phyloP scores from a whole-genome alignment of 2,888 invertebrate genomes.

The Campaea margaritaria region DNA sequence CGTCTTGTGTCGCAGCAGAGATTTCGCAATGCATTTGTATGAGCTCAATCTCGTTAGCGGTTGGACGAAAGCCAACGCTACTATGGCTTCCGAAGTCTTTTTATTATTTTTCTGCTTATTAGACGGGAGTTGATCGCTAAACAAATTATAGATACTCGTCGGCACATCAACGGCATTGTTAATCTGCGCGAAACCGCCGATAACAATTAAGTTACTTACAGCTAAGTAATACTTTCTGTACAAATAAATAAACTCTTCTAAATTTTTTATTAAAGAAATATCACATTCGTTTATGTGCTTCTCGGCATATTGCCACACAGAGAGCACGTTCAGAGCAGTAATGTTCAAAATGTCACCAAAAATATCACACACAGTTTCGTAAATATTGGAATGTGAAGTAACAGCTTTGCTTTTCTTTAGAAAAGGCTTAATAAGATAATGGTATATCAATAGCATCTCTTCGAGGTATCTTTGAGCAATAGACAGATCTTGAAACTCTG shows the following conservation, averaged over 20 bases:
- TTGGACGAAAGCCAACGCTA: constrained; percentile 86
- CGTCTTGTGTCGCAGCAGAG: constrained; percentile 78
- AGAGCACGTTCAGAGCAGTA: constrained; percentile 88
- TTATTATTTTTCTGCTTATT: constrained; percentile 83
- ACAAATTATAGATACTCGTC: constrained; percentile 82
- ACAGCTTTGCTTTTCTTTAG: constrained; percentile 86
- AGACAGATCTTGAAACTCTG: constrained; percentile 82
- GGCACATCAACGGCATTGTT: constrained; percentile 87
- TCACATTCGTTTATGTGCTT: constrained; percentile 88
- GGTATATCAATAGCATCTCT: constrained; percentile 87
- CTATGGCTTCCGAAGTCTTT: constrained; percentile 85
- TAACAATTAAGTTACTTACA: constrained; percentile 89
- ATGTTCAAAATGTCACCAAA: constrained; percentile 89
- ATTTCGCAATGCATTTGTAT: constrained; percentile 87
- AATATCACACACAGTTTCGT: constrained; percentile 87
- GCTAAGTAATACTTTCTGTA: constrained; percentile 89
- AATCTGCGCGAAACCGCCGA: constrained; percentile 89
- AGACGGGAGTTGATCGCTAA: constrained; percentile 83
- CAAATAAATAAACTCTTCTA: constrained; percentile 89
- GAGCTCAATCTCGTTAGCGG: constrained; percentile 87
- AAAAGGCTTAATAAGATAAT: constrained; percentile 87
- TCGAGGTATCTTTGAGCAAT: constrained; percentile 90
- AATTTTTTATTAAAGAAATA: constrained; percentile 88
- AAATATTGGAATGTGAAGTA: constrained; percentile 84
- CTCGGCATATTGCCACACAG: constrained; percentile 88